Conservation (phyloP, 1,140 invertebrate genomes). For the Propsilocerus akamusi region DNA sequence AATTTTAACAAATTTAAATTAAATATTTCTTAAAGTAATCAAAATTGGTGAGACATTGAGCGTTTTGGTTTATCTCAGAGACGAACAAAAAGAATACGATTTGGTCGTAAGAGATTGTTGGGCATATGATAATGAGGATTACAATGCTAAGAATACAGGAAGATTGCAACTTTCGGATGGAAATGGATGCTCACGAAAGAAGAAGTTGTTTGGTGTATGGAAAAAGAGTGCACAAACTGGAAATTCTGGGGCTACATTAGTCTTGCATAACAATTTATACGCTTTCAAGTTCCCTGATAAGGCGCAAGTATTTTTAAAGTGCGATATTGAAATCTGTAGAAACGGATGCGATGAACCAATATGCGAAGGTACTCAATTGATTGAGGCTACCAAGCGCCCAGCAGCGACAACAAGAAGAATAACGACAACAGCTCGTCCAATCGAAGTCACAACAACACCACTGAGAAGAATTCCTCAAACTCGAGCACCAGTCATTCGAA, state of each 20-base stretch:
- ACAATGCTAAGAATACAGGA: slow-evolving; percentile 34
- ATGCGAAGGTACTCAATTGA: slow-evolving; percentile 7
- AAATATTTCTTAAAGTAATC: too few species aligned
- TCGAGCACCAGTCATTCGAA: background rate
- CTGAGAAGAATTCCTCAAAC: background rate
- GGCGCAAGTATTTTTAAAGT: slow-evolving; percentile 51
- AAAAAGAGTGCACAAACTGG: slow-evolving; percentile 34
- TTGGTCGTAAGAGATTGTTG: slow-evolving; percentile 50
- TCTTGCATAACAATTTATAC: slow-evolving; percentile 44
- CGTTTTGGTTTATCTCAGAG: slow-evolving; percentile 46
- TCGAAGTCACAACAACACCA: too few species aligned
- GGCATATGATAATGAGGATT: slow-evolving; percentile 46
- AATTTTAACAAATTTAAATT: slow-evolving; percentile 5
- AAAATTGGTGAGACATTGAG: slow-evolving; percentile 51
- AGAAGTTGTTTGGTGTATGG: slow-evolving; percentile 45
- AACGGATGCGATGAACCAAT: slow-evolving; percentile 18
- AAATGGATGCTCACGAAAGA: slow-evolving; percentile 44
- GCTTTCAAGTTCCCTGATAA: slow-evolving; percentile 56
- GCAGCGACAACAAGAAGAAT: background rate
- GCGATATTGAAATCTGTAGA: slow-evolving; percentile 40
- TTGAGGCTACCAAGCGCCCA: slow-evolving; percentile 7
- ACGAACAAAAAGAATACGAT: slow-evolving; percentile 40
- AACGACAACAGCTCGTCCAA: background rate
- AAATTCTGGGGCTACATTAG: slow-evolving; percentile 35
- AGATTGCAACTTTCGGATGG: slow-evolving; percentile 43